phyloP scores from a whole-genome alignment of 2,888 invertebrate species.

The Nematopogon swammerdamellus region DNA sequence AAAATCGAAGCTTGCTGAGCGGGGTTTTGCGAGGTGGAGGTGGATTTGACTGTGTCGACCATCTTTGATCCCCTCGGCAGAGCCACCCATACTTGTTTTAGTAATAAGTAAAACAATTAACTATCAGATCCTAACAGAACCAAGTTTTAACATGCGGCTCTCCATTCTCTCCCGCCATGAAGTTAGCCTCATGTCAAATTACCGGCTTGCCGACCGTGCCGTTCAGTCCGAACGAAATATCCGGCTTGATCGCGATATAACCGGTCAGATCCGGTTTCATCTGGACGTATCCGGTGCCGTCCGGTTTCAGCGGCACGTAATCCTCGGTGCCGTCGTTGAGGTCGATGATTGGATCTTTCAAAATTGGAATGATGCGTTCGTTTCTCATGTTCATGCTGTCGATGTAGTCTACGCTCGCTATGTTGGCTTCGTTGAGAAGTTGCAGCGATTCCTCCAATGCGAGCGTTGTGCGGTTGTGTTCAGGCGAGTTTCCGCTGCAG shows the following conservation, averaged over 20 bases:
- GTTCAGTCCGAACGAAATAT: too few relatives aligned
- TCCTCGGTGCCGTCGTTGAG: slow-evolving; percentile 36
- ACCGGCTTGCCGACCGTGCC: slow-evolving; percentile 9
- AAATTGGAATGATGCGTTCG: slow-evolving; percentile 1
- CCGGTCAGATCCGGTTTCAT: slow-evolving; percentile 23
- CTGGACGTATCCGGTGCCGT: slow-evolving; percentile 14
- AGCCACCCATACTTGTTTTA: too few relatives aligned
- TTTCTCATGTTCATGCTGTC: slow-evolving; percentile 21
- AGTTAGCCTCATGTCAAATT: slow-evolving; percentile 39
- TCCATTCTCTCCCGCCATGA: slow-evolving; percentile 19
- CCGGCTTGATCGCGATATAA: slow-evolving; percentile 21
- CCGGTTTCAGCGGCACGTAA: slow-evolving; percentile 33
- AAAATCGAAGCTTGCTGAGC: too few relatives aligned
- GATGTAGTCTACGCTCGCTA: slow-evolving; percentile 23
- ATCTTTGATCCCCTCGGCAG: too few relatives aligned
- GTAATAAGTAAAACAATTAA: too few relatives aligned
- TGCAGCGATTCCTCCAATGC: slow-evolving; percentile 44
- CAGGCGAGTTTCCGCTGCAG: slow-evolving; percentile 26
- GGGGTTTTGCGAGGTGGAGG: too few relatives aligned
- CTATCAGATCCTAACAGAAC: too few relatives aligned
- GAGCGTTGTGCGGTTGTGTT: slow-evolving; percentile 27
- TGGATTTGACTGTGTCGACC: too few relatives aligned
- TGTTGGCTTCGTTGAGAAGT: slow-evolving; percentile 45
- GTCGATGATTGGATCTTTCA: slow-evolving; percentile 32
- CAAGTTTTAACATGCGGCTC: slow-evolving; percentile 45